Base-by-base conservation (phyloP, 2,888 invertebrate species). In the Dermolepida albohirtum region DNA sequence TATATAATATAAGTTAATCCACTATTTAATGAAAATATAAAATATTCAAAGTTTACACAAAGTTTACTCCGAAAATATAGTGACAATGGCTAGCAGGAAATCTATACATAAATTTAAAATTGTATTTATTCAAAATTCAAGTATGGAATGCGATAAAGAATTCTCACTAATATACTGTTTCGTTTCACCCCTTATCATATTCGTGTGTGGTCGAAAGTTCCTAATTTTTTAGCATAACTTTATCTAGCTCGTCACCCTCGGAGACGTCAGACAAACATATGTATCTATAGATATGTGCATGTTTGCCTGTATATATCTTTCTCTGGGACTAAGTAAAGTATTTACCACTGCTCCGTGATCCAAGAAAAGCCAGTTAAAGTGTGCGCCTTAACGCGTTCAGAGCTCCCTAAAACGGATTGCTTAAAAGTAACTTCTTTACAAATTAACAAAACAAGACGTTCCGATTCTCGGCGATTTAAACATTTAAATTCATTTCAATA, bases 241-340 rank as follows among this genome's bases (percentile, higher is more conserved):
- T 74, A 75, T 75, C 75, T 75, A 74, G 74, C 69, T 72, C 73
- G 73, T 74, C 75, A 74, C 75, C 75, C 72, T 66, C 72, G 72
- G 64, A 69, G 70, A 70, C 71, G 74, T 68, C 72, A 57, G 57
- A 57, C 57, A 22, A 57, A 57, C 57, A 57, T 44, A 43, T 16
- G 5, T 49, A 43, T 47, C 47, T 47, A 47, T 62, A 29, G 49
- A 22, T 62, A 43, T 34, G 29, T 62, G 29, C 1, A 34, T 34
- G 47, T 62, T 14, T 49, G 29, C 29, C 47, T 72, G 70, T 63
- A 49, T 44, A 29, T 64, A 64, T 71, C 47, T 47, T 62, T 62
- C 59, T 62, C 47, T 62, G 47, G 34, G 55, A 40, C 29, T 44
- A 66, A 66, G 66, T 66, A 34, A 49, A 54, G 73, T 71, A 70